These are phyloP conservation scores for Halichoerus grypus DNA, from an alignment of 2,113 vertebrate species.

Conservation along the genomic window DNA sequence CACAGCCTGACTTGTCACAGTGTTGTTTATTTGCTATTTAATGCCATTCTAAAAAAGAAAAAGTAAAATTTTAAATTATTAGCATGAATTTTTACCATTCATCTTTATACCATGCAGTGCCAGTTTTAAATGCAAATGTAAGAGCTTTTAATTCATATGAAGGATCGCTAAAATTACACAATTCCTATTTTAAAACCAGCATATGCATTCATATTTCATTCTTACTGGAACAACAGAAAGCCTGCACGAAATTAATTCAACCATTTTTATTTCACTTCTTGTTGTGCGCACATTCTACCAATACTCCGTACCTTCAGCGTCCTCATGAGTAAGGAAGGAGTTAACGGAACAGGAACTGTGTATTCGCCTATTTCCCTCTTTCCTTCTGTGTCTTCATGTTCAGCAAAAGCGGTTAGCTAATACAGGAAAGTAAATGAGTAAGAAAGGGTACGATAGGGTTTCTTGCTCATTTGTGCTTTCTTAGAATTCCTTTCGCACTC, in stretches of 20 bases:
- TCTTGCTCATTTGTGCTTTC: background rate
- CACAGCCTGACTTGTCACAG: background rate
- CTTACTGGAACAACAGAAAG: slow-evolving; percentile 13
- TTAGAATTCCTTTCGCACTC: slow-evolving; percentile 18
- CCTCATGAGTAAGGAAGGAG: background rate
- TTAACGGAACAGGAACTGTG: background rate
- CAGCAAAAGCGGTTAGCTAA: slow-evolving; percentile 21
- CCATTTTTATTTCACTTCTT: slow-evolving; percentile 22
- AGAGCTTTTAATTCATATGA: slow-evolving; percentile 3
- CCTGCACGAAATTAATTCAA: slow-evolving; percentile 4
- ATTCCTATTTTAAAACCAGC: slow-evolving; percentile 9
- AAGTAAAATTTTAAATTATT: slow-evolving; percentile 14
- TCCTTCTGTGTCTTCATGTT: slow-evolving; percentile 6
- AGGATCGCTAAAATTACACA: background rate
- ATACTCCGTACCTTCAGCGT: background rate
- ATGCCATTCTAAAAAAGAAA: slow-evolving; percentile 8
- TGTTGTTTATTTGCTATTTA: background rate
- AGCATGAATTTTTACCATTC: background rate
- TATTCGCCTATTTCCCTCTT: background rate
- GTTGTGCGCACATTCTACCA: background rate
- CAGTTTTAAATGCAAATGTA: slow-evolving; percentile 37
- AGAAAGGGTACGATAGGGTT: background rate
- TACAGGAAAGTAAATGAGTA: background rate
- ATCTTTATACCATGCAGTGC: background rate
- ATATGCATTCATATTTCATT: background rate